Evolutionary conservation across 1,140 invertebrate species (phyloP), one percentile per base, ranked within the genome.

Genomic region (Drosophila lacteicornis): DNA sequence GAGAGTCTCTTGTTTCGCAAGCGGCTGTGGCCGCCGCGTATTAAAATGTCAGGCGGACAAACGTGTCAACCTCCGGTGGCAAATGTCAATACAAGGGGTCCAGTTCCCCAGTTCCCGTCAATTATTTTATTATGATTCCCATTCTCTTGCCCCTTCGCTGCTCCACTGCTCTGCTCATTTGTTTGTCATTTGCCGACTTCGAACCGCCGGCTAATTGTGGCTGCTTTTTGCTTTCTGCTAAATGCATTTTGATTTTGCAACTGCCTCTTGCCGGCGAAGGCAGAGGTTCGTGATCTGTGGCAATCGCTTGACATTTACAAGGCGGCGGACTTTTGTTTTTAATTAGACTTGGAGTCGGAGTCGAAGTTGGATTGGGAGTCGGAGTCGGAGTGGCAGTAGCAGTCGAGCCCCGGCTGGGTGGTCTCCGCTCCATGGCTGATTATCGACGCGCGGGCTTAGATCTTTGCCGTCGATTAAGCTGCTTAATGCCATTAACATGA

Each of bases 401-500:
- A 40, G 45, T 51, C 60, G 68, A 50, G 62, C 7, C 40, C 62
- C 12, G 45, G n/a, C 50, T 87, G 84, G 84, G 84, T 87, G 84
- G 84, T 88, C 83, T 66, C 46, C 36, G 46, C 68, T 61, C 47
- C 25, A 27, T 46, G 57, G 82, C 80, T 80, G 83, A 87, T 87
- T 87, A 87, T 87, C 84, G 84, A 87, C 84, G 80, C 85, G 65
- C 63, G 70, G 25, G 81, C 85, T 88, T 88, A 88, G 84, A 88
- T 88, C 85, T 88, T 78, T 73, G 84, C 84, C 84, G 84, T 90
- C 84, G 84, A 88, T 88, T 90, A 84, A 88, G 84, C 84, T 79
- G 85, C 85, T 88, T 88, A 88, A 88, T 88, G 79, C 81, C 85
- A 88, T 90, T 88, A 88, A 88, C 85, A 88, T 88, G 85, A 88